A percentile compares a stretch with the other conserved stretches of the same genome.
phyloP scores from a whole-genome alignment of 2,888 invertebrate species.

The Caradrina kadenii region DNA sequence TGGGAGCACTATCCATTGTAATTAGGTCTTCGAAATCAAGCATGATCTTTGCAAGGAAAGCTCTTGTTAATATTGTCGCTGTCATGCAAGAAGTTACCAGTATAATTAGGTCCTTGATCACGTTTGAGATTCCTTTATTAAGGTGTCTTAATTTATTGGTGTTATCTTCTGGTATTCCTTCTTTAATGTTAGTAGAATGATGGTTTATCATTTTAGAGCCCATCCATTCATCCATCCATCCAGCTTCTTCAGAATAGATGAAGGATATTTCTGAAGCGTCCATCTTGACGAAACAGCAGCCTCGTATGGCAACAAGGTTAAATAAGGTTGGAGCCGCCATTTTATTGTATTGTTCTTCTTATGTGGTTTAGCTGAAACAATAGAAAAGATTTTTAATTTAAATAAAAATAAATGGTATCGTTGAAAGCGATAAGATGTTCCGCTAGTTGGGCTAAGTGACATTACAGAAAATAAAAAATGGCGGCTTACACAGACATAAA shows the following conservation, averaged over 20 bases:
- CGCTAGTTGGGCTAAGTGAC: no score
- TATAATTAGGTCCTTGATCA: not conserved
- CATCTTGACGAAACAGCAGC: not conserved
- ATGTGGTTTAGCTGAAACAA: conserved; percentile 13
- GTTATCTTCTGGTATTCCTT: not conserved
- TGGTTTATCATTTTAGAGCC: not conserved
- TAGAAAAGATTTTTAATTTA: not conserved
- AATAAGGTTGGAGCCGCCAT: not conserved
- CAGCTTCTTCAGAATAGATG: no score
- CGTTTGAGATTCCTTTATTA: not conserved
- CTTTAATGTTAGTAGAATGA: not conserved
- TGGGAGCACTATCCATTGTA: not conserved
- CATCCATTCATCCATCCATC: no score
- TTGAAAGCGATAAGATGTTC: no score
- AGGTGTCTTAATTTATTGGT: not conserved
- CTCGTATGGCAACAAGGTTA: conserved; percentile 7
- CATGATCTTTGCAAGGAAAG: not conserved
- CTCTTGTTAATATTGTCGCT: not conserved
- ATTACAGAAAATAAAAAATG: no score
- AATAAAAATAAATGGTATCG: no score
- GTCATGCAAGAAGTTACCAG: not conserved
- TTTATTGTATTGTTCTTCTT: not conserved
- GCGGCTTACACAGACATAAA: no score
- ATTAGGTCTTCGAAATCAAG: not conserved
- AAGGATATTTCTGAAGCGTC: not conserved